Evolutionary conservation across 2,797 vertebrate genomes (phyloP).

Genomic region (Periparus ater): DNA sequence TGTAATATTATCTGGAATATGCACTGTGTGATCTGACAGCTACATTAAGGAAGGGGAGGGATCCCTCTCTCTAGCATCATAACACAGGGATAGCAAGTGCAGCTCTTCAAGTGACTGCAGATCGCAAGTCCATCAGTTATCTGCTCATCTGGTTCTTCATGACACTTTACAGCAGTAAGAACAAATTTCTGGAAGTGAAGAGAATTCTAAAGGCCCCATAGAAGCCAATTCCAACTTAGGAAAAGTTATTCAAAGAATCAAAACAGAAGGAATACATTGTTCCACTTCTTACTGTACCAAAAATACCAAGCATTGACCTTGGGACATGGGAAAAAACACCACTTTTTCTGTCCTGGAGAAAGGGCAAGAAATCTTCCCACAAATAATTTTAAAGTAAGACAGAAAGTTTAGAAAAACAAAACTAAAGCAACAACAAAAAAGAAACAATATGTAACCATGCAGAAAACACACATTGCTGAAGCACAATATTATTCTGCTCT

Average conservation of each 20-base stretch:
- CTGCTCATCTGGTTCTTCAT: not conserved
- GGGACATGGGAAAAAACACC: not conserved
- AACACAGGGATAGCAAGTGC: not conserved
- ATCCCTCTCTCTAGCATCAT: not conserved
- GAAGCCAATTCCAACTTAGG: not conserved
- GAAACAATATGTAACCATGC: not conserved
- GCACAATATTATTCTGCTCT: not conserved
- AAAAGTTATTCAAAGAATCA: not conserved
- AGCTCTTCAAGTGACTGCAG: not conserved
- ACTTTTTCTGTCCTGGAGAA: not conserved
- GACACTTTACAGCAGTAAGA: not conserved
- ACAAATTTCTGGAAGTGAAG: not conserved
- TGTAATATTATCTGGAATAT: not conserved
- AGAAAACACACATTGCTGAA: not conserved
- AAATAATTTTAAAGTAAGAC: not conserved
- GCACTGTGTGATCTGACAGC: not conserved
- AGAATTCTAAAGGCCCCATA: not conserved
- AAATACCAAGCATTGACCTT: not conserved
- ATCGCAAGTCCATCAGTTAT: not conserved
- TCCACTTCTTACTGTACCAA: not conserved
- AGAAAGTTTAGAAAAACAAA: not conserved
- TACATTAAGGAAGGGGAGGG: not conserved
- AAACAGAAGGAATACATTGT: not conserved
- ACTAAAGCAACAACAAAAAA: not conserved
- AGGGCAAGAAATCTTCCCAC: not conserved